Percentiles rank a stretch among this genome's conserved stretches.
Evolutionary conservation across 2,888 invertebrate genomes (phyloP).

Genomic region (Willowsia nigromaculata): DNA sequence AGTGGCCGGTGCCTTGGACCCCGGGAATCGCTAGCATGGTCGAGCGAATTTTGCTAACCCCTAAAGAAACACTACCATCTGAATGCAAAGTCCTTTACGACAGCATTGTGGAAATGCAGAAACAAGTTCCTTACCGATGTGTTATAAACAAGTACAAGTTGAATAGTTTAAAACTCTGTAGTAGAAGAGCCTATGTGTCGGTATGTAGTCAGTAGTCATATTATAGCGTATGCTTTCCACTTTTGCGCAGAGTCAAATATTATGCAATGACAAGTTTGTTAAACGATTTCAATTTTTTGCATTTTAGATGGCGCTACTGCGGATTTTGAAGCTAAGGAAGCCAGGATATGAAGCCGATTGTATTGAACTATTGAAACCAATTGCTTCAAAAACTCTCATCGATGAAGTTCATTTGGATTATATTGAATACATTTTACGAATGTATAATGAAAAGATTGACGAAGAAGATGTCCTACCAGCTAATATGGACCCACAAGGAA

Average conservation of each 20-base stretch:
- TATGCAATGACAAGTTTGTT: not conserved
- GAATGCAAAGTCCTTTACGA: slow-evolving; percentile 56
- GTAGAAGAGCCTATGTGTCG: not conserved
- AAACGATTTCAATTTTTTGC: not conserved
- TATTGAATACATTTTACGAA: slow-evolving; percentile 52
- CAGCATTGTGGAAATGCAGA: slow-evolving; percentile 65
- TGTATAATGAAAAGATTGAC: slow-evolving; percentile 15
- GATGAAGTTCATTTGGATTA: slow-evolving; percentile 48
- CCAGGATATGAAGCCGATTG: slow-evolving; percentile 72
- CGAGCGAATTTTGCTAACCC: slow-evolving; percentile 44
- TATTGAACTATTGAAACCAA: slow-evolving; percentile 73
- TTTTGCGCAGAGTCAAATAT: no score
- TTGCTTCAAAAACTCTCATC: slow-evolving; percentile 67
- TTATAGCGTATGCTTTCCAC: no score
- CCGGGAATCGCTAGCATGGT: slow-evolving; percentile 71
- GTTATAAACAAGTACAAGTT: slow-evolving; percentile 75
- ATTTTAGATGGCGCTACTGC: slow-evolving; percentile 72
- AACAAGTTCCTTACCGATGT: slow-evolving; percentile 76
- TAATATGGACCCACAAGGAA: not conserved
- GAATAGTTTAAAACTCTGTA: slow-evolving; percentile 14
- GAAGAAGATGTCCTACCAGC: slow-evolving; percentile 48
- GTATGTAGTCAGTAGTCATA: no score
- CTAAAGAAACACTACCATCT: not conserved
- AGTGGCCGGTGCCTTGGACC: slow-evolving; percentile 78
- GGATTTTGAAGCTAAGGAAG: slow-evolving; percentile 72